Evolutionary conservation across 2,888 invertebrate genomes (phyloP), one percentile per base, ranked within the genome.

Genomic region (Habrosyne pyritoides): DNA sequence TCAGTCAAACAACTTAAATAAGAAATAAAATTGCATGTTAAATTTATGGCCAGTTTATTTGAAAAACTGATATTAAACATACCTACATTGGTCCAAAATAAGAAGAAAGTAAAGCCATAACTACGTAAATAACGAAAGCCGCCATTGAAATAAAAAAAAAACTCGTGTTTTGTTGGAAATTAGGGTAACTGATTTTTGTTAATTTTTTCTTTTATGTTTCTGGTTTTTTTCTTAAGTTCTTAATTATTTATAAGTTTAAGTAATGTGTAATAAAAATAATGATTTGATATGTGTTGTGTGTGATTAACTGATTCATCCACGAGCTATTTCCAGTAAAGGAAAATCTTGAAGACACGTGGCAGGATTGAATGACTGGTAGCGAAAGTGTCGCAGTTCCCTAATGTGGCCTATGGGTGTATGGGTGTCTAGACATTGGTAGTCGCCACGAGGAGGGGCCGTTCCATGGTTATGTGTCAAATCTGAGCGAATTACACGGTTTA

Each of bases 381-480:
- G 83, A 70, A 79, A 86, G 12, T 82, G 75, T 61, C 86, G 77
- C 79, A 92, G 73, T 53, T 83, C 69, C 14, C 91, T 83, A 42
- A 92, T 91, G 63, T 91, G 91, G 0, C 79, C 83, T 21, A 92
- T 91, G 3, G 92, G 91, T 0, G 91, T 91, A 68, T 92, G 91
- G 0, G 88, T 88, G 66, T 92, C 92, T 28, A 92, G 77, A 53
- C 86, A 91, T 57, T 91, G 90, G 66, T 91, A 91, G 61, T 86
- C 77, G 0, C 91, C 92, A 24, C 76, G 81, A 0, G 91, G 91
- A 1, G 91, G 91, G 5, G 91, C 91, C 7, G 91, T 84, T 28
- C 90, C 83, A 56, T 88, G 81, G 68, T 89, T 92, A 56, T 91
- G 91, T 5, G 92, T 91, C 61, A 90, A 69, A 57, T 91, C 87